Conservation (phyloP, 2,113 vertebrate genomes). For the Colistium nudipinnis region DNA sequence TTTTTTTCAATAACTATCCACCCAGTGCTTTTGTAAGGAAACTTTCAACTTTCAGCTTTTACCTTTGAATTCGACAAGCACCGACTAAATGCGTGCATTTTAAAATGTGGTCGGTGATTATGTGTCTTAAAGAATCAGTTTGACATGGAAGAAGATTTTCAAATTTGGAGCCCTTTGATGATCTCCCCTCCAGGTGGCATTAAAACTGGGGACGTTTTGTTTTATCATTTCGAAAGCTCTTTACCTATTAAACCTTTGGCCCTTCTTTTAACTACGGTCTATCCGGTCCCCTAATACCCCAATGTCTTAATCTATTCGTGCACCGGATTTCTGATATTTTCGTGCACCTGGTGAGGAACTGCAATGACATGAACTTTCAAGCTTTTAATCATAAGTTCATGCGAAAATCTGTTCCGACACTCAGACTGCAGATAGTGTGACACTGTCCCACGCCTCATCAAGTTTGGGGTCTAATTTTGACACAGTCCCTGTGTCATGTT, state of each 20-base stretch:
- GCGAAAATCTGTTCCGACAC: slow-evolving; percentile 11
- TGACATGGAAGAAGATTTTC: slow-evolving; percentile 3
- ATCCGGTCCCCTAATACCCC: slow-evolving; percentile 42
- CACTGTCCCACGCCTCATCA: slow-evolving; percentile 14
- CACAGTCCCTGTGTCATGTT: slow-evolving; percentile 8
- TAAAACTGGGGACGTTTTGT: slow-evolving; percentile 54
- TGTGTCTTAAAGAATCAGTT: not conserved
- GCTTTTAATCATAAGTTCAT: slow-evolving; percentile 48
- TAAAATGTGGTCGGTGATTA: not conserved
- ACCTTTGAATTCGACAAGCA: slow-evolving; percentile 16
- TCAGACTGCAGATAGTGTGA: slow-evolving; percentile 34
- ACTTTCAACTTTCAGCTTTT: not conserved
- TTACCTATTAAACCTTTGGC: slow-evolving; percentile 59
- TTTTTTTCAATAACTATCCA: not conserved
- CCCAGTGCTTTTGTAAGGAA: not conserved
- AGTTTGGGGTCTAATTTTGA: not conserved
- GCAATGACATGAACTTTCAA: slow-evolving; percentile 32
- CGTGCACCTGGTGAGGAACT: slow-evolving; percentile 13
- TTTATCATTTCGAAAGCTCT: slow-evolving; percentile 66
- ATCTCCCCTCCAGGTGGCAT: slow-evolving; percentile 25
- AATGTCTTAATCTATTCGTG: slow-evolving; percentile 49
- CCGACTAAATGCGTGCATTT: not conserved
- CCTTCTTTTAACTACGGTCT: slow-evolving; percentile 25
- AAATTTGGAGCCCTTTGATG: slow-evolving; percentile 42
- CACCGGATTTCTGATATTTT: slow-evolving; percentile 46